phyloP scores from a whole-genome alignment of 2,113 vertebrate species.

The Okapia johnstoni region DNA sequence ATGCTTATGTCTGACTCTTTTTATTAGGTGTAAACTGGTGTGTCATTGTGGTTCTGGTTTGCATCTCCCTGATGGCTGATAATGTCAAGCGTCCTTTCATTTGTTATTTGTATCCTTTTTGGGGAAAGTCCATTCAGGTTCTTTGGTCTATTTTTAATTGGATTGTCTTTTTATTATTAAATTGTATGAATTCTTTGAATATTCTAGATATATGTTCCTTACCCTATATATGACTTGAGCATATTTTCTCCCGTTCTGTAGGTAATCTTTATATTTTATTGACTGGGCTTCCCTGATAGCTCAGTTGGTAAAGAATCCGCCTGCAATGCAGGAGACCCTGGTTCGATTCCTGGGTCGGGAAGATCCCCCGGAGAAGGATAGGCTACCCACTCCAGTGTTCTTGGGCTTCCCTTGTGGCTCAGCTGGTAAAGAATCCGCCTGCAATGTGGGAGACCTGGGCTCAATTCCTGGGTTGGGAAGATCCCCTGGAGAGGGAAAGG shows the following conservation, averaged over 20 bases:
- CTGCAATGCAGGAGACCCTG: background rate
- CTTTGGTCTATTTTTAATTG: background rate
- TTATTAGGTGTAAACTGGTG: background rate
- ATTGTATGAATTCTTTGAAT: background rate
- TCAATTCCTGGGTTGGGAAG: background rate
- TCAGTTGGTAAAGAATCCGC: background rate
- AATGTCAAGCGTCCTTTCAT: background rate
- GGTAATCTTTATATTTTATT: background rate
- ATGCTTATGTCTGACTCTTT: background rate
- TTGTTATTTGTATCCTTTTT: background rate
- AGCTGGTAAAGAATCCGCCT: rapidly evolving
- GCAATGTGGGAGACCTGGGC: background rate
- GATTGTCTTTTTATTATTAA: background rate
- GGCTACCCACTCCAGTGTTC: background rate
- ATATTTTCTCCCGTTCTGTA: background rate
- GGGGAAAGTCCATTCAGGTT: background rate
- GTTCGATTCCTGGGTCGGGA: rapidly evolving
- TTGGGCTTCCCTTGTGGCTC: background rate
- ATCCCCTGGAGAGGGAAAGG: background rate
- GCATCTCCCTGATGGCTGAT: background rate
- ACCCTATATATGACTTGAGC: background rate
- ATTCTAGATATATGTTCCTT: background rate
- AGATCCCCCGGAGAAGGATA: background rate
- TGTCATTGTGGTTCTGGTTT: background rate
- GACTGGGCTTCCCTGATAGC: background rate